Evolutionary conservation across 2,888 invertebrate species (phyloP), one percentile per base, ranked within the genome.

Genomic region (Metalampra italica): DNA sequence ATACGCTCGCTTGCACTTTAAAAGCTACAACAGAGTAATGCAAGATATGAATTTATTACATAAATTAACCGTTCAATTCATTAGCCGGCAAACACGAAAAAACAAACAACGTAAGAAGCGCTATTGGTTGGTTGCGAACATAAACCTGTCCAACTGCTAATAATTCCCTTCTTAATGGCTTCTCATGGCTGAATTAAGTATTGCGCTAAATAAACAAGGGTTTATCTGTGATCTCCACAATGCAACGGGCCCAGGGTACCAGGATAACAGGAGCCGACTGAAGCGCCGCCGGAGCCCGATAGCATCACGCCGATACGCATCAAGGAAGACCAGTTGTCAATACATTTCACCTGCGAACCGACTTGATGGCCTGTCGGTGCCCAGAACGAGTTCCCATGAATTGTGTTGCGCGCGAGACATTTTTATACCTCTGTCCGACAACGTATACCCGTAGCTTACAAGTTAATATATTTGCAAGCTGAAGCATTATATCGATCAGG

Each of bases 241-340:
- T 79, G 78, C 83, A 78, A 72, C 83, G 72, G 77, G 77, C 76
- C 67, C 71, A 76, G 71, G 79, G 78, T 75, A 42, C 45, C 45
- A 39, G 45, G 43, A 40, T 43, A 47, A 71, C 81, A 73, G 82
- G 71, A 75, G 82, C 80, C 82, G 83, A 79, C 86, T 82, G 82
- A 84, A 85, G 82, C 82, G 85, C 86, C 86, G 87, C 80, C 66
- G 39, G 39, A 60, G 66, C 66, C 64, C 75, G 87, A 87, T 87
- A 87, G 78, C 82, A 88, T 87, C 88, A 86, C 83, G 66, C 82
- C 82, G 88, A 88, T 89, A 88, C 67, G 75, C 78, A 89, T 89
- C 88, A 85, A 87, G 88, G 88, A 88, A 88, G 88, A 86, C 88
- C 82, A 86, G 77, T 84, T 86, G 88, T 89, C 88, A 87, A 87